Evolutionary conservation across 2,797 vertebrate genomes (phyloP), one percentile per base, ranked within the genome.

Genomic region (Cyclura pinguis): DNA sequence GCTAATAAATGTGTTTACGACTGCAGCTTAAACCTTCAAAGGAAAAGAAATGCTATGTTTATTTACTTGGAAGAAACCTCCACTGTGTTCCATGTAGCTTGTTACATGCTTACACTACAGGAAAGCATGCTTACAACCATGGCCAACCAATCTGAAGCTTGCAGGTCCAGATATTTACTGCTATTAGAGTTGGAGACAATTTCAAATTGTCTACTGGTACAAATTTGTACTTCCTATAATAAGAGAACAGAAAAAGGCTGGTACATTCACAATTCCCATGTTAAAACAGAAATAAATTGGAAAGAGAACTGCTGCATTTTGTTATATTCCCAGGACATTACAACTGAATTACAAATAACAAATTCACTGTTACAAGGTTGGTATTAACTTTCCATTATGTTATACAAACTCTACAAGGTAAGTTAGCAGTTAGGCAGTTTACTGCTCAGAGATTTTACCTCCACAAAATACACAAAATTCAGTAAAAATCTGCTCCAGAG

Each of bases 171-270:
- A 5, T 42, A 14, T 6, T 16, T 18, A 78, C 80, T 92, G 92
- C 83, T 84, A 90, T 59, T 86, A 85, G 90, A 89, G 13, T 83
- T 64, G 24, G 90, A 72, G 77, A 94, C 69, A 52, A 90, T 85
- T 90, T 87, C 78, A 94, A 91, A 90, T 84, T 57, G 67, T 92
- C 86, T 86, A 91, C 78, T 91, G 91, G 86, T 47, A 2, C 42
- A 87, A 88, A 88, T 8, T 85, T 84, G 84, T 86, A 92, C 81
- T 80, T 84, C 82, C 29, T 86, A 89, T 85, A 93, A 91, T 91
- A 90, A 95, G 92, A 94, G 93, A 83, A 10, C 93, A 94, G 5
- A 82, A 89, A 84, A 93, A 89, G 88, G 92, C 92, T 94, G 89
- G 87, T 89, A 93, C 85, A 84, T 89, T 85, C n/a, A 57, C 93